Percentiles rank a stretch among this genome's conserved stretches.
Evolutionary conservation across 2,113 vertebrate species (phyloP).

Genomic region (Channa maculata): DNA sequence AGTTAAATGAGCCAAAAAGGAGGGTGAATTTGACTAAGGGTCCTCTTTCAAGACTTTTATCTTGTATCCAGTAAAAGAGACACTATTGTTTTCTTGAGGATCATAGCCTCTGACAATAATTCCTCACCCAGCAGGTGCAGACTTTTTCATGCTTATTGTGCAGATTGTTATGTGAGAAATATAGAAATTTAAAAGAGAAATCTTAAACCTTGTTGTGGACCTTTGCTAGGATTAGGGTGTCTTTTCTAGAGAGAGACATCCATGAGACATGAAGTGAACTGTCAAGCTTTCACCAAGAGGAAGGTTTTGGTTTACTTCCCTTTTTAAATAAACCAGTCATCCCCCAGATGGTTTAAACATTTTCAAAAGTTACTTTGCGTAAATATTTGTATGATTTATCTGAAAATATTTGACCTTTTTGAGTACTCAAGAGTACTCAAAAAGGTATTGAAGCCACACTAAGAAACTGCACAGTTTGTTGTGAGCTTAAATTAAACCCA

Average conservation of each 20-base stretch:
- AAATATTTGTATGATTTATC: too few relatives aligned
- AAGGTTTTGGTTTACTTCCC: too few relatives aligned
- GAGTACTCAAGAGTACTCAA: too few relatives aligned
- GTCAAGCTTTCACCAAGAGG: too few relatives aligned
- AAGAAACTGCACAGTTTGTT: too few relatives aligned
- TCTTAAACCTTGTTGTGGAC: not conserved
- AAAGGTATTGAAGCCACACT: too few relatives aligned
- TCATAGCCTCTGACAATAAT: constrained; percentile 26
- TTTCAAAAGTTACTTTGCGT: too few relatives aligned
- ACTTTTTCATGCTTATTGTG: not conserved
- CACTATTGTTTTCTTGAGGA: not conserved
- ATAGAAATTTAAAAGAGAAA: too few relatives aligned
- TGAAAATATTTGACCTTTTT: too few relatives aligned
- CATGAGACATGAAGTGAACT: not conserved
- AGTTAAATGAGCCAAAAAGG: constrained; percentile 42
- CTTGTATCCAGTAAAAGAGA: not conserved
- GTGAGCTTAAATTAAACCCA: too few relatives aligned
- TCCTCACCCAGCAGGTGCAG: not conserved
- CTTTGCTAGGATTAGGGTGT: not conserved
- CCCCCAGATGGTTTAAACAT: too few relatives aligned
- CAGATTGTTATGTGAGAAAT: not conserved
- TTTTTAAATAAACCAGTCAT: too few relatives aligned
- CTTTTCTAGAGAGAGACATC: not conserved
- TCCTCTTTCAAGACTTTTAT: constrained; percentile 4
- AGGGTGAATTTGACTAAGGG: constrained; percentile 40